Percentiles rank a stretch among this genome's conserved stretches.
phyloP scores from a whole-genome alignment of 2,888 invertebrate genomes.

The Machimus rusticus region DNA sequence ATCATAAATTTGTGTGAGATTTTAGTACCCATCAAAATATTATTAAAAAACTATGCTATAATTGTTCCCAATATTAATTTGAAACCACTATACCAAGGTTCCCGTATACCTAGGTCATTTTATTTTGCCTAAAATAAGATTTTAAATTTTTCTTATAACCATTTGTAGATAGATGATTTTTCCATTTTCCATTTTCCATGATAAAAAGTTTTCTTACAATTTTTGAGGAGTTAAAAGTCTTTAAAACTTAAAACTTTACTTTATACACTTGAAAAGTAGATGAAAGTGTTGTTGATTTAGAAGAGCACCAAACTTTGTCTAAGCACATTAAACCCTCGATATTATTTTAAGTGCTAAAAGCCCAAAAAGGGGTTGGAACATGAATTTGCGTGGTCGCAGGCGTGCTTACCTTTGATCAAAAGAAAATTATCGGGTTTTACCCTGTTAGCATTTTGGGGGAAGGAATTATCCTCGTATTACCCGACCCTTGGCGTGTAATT shows the following conservation, averaged over 20 bases:
- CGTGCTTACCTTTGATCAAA: slow-evolving; percentile 3
- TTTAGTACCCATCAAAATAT: too few relatives aligned
- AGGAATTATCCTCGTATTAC: slow-evolving; percentile 37
- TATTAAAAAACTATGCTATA: too few relatives aligned
- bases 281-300: neutral
- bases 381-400: neutral
- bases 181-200: too few relatives aligned
- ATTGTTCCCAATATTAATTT: too few relatives aligned
- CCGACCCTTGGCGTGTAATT: slow-evolving; percentile 41
- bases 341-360: neutral
- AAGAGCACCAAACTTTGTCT: neutral
- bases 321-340: neutral
- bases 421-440: slow-evolving; percentile 19
- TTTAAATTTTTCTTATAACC: too few relatives aligned
- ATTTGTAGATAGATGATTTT: too few relatives aligned
- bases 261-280: neutral
- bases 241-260: neutral
- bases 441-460: neutral
- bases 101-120: too few relatives aligned
- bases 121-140: too few relatives aligned
- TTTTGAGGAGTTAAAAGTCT: too few relatives aligned
- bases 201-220: too few relatives aligned
- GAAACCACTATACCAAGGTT: too few relatives aligned
- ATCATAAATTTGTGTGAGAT: too few relatives aligned
- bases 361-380: neutral